These are phyloP conservation scores for Strix uralensis DNA, from an alignment of 2,113 vertebrate species.

Conservation along the genomic window DNA sequence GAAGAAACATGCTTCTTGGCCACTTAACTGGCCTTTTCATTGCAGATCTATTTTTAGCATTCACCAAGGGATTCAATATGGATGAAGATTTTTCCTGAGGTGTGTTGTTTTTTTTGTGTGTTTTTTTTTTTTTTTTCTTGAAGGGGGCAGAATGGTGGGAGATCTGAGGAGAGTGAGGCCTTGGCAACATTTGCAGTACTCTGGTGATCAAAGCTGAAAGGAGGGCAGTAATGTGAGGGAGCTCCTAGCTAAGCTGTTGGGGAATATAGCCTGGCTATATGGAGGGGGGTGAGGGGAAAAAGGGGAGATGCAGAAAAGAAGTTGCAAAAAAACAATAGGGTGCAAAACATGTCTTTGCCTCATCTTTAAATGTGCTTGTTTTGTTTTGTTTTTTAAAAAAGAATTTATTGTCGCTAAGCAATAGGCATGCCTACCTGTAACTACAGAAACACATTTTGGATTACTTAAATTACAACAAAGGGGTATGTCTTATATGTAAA, in stretches of 20 bases:
- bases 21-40: background rate
- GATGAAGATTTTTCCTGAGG: background rate
- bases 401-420: background rate
- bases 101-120: background rate
- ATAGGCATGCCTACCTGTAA: background rate
- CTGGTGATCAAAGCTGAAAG: background rate
- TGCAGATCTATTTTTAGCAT: background rate
- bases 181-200: background rate
- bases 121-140: background rate
- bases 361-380: rapidly evolving
- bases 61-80: background rate
- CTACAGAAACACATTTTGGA: background rate
- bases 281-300: background rate
- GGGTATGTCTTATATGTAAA: constrained; percentile 42
- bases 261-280: background rate
- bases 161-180: background rate
- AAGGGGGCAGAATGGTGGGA: background rate
- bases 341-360: background rate
- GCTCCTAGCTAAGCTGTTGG: background rate
- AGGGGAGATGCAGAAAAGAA: background rate
- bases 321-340: background rate
- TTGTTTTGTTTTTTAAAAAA: background rate
- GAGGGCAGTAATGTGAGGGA: background rate
- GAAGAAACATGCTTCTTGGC: background rate
- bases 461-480: constrained; percentile 63